Conservation (phyloP, 2,888 invertebrate species). For the Eledone cirrhosa region DNA sequence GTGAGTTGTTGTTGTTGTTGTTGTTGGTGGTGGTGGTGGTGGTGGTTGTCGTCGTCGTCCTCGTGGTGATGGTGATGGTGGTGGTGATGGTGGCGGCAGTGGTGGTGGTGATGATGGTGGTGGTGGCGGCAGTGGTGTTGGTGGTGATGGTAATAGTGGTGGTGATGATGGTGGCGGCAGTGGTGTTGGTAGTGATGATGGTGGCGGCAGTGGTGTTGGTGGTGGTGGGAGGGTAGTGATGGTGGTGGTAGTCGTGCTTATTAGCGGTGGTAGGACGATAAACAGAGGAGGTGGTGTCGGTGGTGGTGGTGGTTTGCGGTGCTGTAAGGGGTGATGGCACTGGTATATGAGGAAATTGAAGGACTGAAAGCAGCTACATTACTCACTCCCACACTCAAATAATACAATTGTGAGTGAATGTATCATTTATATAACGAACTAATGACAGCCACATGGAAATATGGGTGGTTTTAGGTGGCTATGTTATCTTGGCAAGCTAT, state of each 20-base stretch:
- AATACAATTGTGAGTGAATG: no score
- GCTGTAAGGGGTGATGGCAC: slow-evolving; percentile 21
- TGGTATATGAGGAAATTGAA: background rate
- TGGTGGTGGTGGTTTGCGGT: background rate
- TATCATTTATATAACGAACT: no score
- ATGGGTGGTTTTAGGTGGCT: no score
- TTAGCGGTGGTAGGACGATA: no score
- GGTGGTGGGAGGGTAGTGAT: background rate
- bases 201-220: background rate
- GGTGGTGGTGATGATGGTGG: background rate
- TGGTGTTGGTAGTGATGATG: background rate
- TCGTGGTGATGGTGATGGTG: background rate
- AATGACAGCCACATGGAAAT: no score
- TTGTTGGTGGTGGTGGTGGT: background rate
- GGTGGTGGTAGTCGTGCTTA: background rate
- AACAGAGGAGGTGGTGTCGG: background rate
- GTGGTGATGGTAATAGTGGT: background rate
- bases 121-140: background rate
- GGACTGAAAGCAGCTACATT: no score
- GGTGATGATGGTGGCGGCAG: background rate
- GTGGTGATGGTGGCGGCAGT: background rate
- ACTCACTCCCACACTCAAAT: no score
- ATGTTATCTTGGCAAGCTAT: no score
- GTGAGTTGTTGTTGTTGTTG: slow-evolving; percentile 1
- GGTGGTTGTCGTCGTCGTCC: background rate